Percentiles rank a stretch among this genome's conserved stretches.
Evolutionary conservation across 2,888 invertebrate genomes (phyloP).

Genomic region (Limnephilus auricula): DNA sequence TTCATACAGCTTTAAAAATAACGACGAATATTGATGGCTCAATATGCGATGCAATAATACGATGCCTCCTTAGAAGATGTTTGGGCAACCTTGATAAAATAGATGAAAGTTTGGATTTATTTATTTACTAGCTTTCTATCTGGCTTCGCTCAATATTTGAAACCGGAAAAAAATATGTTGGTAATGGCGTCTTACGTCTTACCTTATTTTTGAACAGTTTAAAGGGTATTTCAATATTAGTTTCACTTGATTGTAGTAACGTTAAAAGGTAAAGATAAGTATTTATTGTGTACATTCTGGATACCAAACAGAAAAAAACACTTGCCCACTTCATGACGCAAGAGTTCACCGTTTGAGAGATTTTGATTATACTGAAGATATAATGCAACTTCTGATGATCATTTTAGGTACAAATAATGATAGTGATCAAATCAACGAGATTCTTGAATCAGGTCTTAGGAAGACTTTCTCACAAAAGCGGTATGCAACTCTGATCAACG

Average conservation of each 20-base stretch:
- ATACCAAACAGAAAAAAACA: not conserved
- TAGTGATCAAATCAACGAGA: too few relatives aligned
- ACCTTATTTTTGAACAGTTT: not conserved
- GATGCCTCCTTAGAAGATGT: not conserved
- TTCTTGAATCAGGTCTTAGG: too few relatives aligned
- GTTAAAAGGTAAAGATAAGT: not conserved
- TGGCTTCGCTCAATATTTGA: not conserved
- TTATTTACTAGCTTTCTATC: not conserved
- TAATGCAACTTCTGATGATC: not conserved
- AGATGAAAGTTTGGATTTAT: not conserved
- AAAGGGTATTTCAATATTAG: too few relatives aligned
- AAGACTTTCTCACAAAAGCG: too few relatives aligned
- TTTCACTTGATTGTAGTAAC: not conserved
- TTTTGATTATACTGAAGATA: not conserved
- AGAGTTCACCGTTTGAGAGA: not conserved
- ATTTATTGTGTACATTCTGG: not conserved
- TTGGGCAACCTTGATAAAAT: not conserved
- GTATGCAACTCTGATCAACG: too few relatives aligned
- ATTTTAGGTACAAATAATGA: too few relatives aligned
- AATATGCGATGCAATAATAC: not conserved
- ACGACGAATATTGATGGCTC: not conserved
- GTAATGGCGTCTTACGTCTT: not conserved
- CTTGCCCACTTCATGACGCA: not conserved
- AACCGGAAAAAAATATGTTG: not conserved
- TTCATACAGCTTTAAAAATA: not conserved